These are phyloP conservation scores for Pachliopta kotzebuea DNA, from an alignment of 2,888 invertebrate species.

Conservation along the genomic window DNA sequence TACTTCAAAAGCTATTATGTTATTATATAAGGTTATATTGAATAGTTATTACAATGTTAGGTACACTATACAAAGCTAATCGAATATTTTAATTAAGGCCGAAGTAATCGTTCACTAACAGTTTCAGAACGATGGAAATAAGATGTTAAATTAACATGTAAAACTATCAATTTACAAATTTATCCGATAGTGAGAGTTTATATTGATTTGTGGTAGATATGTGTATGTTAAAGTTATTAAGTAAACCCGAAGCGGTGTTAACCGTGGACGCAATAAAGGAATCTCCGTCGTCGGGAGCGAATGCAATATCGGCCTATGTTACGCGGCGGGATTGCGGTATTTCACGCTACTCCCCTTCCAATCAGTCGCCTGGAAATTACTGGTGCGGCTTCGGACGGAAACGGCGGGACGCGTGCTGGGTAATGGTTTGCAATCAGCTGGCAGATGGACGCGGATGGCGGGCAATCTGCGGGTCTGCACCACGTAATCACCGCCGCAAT, in stretches of 20 bases:
- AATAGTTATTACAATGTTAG: not conserved
- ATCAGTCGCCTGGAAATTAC: constrained; percentile 41
- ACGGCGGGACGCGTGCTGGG: constrained; percentile 54
- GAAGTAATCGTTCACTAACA: not conserved
- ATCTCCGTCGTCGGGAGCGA: constrained; percentile 13
- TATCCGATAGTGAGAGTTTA: too few relatives aligned
- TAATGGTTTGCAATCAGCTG: constrained; percentile 54
- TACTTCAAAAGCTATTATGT: too few relatives aligned
- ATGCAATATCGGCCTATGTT: constrained; percentile 15
- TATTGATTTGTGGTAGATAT: too few relatives aligned
- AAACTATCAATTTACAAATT: not conserved
- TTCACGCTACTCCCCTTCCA: constrained; percentile 43
- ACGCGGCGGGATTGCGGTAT: constrained; percentile 37
- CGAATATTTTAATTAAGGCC: not conserved
- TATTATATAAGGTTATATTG: not conserved
- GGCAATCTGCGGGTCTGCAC: constrained; percentile 53
- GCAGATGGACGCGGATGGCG: constrained; percentile 52
- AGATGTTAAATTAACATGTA: not conserved
- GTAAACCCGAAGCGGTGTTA: not conserved
- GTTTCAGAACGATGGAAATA: not conserved
- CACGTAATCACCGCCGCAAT: constrained; percentile 50
- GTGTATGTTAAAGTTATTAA: not conserved
- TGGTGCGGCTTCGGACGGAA: constrained; percentile 37
- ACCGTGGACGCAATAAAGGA: constrained; percentile 8
- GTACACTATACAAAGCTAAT: not conserved